Conservation (phyloP, 2,888 invertebrate genomes). For the Cyclophora albipunctata region DNA sequence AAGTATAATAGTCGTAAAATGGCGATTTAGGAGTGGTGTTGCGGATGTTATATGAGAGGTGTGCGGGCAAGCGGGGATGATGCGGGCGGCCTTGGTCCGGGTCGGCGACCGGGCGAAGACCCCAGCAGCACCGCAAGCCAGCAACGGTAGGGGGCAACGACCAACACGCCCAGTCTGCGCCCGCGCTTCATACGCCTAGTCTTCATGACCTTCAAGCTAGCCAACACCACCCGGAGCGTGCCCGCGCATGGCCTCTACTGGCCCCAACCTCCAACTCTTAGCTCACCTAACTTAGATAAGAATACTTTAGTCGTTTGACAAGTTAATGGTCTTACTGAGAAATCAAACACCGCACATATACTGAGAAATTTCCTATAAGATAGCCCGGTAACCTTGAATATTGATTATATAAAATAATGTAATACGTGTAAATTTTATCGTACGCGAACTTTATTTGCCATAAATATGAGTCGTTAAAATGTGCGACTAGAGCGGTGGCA, state of each 20-base stretch:
- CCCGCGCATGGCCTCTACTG: constrained; percentile 12
- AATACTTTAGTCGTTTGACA: background rate
- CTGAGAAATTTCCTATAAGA: background rate
- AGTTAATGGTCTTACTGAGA: background rate
- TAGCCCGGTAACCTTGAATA: constrained; percentile 1
- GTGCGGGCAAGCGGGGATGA: constrained; percentile 59
- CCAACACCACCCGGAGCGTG: constrained; percentile 26
- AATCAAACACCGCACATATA: background rate
- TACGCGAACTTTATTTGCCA: constrained; percentile 42
- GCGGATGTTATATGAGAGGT: constrained; percentile 45
- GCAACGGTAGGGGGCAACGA: constrained; percentile 75
- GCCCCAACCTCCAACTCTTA: constrained; percentile 20
- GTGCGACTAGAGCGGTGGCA: constrained; percentile 24
- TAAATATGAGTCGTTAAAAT: constrained; percentile 46
- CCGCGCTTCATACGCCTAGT: constrained; percentile 46
- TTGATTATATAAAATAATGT: constrained; percentile 6
- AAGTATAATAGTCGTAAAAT: constrained; percentile 3
- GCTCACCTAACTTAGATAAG: background rate
- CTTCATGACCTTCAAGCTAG: constrained; percentile 41
- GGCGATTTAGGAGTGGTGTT: constrained; percentile 41
- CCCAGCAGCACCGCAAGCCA: constrained; percentile 68
- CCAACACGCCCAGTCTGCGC: constrained; percentile 52
- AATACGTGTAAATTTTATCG: background rate
- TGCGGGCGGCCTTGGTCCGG: constrained; percentile 71
- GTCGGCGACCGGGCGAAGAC: constrained; percentile 75